Percentiles rank a stretch among this genome's conserved stretches.
Evolutionary conservation across 2,888 invertebrate species (phyloP).

Genomic region (Ctena decussata): DNA sequence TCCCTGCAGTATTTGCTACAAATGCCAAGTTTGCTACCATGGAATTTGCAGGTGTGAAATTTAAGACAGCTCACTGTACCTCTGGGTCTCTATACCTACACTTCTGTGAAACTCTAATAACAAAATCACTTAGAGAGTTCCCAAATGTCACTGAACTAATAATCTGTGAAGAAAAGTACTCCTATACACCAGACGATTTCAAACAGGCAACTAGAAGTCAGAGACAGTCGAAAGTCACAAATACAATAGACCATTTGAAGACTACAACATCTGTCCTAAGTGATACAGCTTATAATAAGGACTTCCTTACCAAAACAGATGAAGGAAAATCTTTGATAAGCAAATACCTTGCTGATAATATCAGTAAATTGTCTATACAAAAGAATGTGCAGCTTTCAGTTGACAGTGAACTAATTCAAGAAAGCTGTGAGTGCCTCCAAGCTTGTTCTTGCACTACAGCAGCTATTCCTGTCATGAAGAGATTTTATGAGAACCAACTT

Average conservation of each 20-base stretch:
- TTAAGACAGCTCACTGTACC: neutral
- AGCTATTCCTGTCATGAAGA: conserved; percentile 14
- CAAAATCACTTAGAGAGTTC: neutral
- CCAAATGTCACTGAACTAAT: neutral
- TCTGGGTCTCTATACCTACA: neutral
- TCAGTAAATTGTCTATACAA: neutral
- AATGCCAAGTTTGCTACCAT: neutral
- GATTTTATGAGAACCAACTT: neutral
- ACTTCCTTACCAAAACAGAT: neutral
- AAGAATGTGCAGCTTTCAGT: neutral
- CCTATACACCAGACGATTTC: conserved; percentile 10
- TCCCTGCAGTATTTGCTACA: neutral
- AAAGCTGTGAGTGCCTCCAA: neutral
- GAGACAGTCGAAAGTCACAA: neutral
- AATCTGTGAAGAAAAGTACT: conserved; percentile 6
- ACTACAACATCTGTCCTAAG: neutral
- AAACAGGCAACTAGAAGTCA: neutral
- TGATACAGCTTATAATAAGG: neutral
- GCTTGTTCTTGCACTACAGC: neutral
- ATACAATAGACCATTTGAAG: neutral
- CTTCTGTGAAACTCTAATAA: neutral
- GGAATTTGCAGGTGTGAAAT: conserved; percentile 11
- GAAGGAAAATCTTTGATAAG: conserved; percentile 5
- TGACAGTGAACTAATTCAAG: neutral
- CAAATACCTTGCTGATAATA: conserved; percentile 5